Conservation (phyloP, 2,888 invertebrate genomes). For the Willowsia nigromaculata region DNA sequence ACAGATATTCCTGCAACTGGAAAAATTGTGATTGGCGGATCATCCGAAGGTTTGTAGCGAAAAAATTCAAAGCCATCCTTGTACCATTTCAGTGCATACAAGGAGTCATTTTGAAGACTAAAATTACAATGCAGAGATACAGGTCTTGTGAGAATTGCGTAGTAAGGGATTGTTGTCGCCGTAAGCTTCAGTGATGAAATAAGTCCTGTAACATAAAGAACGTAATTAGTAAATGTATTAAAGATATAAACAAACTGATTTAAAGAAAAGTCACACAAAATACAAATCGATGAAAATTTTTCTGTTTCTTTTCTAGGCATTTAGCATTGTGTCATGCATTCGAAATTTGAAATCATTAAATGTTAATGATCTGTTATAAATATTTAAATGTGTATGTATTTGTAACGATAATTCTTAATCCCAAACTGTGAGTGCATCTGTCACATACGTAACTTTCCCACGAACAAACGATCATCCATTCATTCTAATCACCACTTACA, state of each 20-base stretch:
- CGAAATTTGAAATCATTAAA: too few species aligned
- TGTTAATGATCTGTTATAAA: too few species aligned
- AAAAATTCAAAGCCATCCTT: slow-evolving; percentile 78
- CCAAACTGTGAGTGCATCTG: too few species aligned
- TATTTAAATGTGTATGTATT: too few species aligned
- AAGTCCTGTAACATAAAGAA: slow-evolving; percentile 58
- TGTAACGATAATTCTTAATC: too few species aligned
- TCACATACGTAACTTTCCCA: too few species aligned
- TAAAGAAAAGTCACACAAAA: not conserved
- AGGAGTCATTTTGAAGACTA: slow-evolving; percentile 74
- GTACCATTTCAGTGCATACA: slow-evolving; percentile 78
- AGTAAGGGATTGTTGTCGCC: slow-evolving; percentile 74
- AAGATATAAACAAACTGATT: not conserved
- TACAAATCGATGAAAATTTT: too few species aligned
- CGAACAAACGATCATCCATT: too few species aligned
- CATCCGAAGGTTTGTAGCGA: slow-evolving; percentile 75
- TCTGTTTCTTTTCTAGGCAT: not conserved
- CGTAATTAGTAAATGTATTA: not conserved
- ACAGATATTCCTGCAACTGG: slow-evolving; percentile 75
- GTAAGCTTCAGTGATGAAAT: slow-evolving; percentile 73
- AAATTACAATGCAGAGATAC: slow-evolving; percentile 76
- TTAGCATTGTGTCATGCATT: too few species aligned
- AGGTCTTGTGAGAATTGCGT: slow-evolving; percentile 74
- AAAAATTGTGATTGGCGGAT: slow-evolving; percentile 76
- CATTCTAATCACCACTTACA: too few species aligned